phyloP scores from a whole-genome alignment of 1,140 invertebrate genomes.

The Drosophila ficusphila region DNA sequence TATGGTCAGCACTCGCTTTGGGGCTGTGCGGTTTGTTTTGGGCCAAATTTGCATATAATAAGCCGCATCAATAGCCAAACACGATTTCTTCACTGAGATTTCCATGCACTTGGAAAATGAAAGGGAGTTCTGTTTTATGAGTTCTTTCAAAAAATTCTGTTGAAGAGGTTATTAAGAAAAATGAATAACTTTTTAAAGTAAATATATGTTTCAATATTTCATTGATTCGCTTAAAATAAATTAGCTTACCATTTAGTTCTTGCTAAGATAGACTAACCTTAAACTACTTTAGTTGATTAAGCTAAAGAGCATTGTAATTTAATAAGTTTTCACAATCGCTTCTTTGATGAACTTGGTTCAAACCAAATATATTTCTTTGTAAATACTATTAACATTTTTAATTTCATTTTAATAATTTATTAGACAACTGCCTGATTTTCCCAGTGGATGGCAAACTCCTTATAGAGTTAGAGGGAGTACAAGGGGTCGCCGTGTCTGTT shows the following conservation, averaged over 20 bases:
- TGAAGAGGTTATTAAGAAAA: background rate
- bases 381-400: background rate
- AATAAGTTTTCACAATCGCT: no score
- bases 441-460: slow-evolving; percentile 26
- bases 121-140: background rate
- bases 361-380: no score
- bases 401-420: background rate
- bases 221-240: no score
- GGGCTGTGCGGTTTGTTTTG: slow-evolving; percentile 51
- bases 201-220: no score
- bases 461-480: slow-evolving; percentile 29
- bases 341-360: no score
- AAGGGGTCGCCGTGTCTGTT: slow-evolving; percentile 18
- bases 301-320: no score
- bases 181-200: no score
- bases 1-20: slow-evolving; percentile 72
- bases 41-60: slow-evolving; percentile 83
- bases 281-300: no score
- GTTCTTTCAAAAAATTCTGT: background rate
- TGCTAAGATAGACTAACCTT: no score
- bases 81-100: slow-evolving; percentile 70
- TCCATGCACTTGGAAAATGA: slow-evolving; percentile 28
- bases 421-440: slow-evolving; percentile 9
- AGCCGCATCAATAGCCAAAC: slow-evolving; percentile 81
- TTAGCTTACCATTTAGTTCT: no score